A percentile compares a stretch with the other conserved stretches of the same genome.
phyloP scores from a whole-genome alignment of 2,888 invertebrate genomes.

The Brachyptera risi region DNA sequence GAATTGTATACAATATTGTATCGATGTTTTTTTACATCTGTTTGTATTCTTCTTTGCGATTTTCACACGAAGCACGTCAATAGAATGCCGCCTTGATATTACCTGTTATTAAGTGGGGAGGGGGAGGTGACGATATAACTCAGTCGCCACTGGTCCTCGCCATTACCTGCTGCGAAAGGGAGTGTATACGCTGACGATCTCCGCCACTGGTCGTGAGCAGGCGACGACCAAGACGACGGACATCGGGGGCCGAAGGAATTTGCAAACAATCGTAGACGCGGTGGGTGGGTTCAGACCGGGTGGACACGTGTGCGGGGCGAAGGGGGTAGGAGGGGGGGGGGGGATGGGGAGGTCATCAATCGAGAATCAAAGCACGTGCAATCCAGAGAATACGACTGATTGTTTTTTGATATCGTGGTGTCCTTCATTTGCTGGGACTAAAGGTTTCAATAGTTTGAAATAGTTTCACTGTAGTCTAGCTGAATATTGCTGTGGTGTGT shows the following conservation, averaged over 20 bases:
- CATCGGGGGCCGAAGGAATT: neutral
- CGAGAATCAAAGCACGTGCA: neutral
- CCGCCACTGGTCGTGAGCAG: neutral
- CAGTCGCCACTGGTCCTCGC: neutral
- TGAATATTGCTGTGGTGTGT: too few species aligned
- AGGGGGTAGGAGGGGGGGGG: neutral
- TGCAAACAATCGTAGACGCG: slow-evolving; percentile 2
- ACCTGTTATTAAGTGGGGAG: too few species aligned
- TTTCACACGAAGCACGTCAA: too few species aligned
- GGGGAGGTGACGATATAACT: too few species aligned
- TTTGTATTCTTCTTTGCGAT: too few species aligned
- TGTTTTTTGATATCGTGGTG: slow-evolving; percentile 1
- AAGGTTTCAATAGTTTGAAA: too few species aligned
- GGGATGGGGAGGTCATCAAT: neutral
- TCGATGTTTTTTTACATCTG: too few species aligned
- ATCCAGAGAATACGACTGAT: neutral
- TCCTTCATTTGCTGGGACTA: neutral
- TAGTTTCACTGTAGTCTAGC: too few species aligned
- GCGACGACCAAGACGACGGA: neutral
- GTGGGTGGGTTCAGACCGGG: slow-evolving; percentile 4
- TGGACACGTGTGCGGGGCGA: too few species aligned
- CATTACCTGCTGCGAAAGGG: neutral
- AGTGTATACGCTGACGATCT: neutral
- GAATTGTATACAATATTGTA: too few species aligned
- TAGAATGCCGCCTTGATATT: too few species aligned